phyloP scores from a whole-genome alignment of 2,113 vertebrate species.

The Chroicocephalus ridibundus region DNA sequence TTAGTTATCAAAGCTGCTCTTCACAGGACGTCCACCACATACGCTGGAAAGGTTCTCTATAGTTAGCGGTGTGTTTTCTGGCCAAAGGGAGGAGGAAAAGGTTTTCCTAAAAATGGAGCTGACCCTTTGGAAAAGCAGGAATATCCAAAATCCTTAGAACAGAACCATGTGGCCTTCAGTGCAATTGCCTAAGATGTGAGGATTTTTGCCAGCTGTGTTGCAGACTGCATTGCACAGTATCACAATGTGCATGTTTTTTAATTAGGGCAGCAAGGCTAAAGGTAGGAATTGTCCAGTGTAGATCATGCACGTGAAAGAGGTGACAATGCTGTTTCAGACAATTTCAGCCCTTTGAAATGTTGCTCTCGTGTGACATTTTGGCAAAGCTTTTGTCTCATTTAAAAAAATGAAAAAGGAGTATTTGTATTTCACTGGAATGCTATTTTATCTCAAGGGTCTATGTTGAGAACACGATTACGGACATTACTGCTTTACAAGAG shows the following conservation, averaged over 20 bases:
- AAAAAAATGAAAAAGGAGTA: background rate
- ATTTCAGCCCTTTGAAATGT: background rate
- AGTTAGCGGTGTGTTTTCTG: slow-evolving; percentile 43
- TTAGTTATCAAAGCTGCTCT: background rate
- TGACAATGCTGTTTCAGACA: background rate
- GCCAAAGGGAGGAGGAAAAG: background rate
- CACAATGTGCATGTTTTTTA: background rate
- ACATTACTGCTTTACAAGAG: background rate
- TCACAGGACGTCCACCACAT: background rate
- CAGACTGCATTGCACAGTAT: background rate
- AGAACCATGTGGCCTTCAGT: background rate
- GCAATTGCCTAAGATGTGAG: background rate
- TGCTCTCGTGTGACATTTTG: background rate
- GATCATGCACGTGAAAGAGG: background rate
- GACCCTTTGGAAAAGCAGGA: background rate
- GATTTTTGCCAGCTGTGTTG: background rate
- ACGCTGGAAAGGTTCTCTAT: slow-evolving; percentile 35
- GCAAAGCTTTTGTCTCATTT: background rate
- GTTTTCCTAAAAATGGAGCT: background rate
- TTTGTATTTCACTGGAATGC: background rate
- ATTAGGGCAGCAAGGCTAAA: background rate
- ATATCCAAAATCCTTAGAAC: background rate
- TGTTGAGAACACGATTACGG: background rate
- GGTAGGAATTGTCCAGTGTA: background rate
- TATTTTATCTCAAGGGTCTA: background rate